Conservation (phyloP, 2,797 vertebrate genomes). For the Chelon labrosus region DNA sequence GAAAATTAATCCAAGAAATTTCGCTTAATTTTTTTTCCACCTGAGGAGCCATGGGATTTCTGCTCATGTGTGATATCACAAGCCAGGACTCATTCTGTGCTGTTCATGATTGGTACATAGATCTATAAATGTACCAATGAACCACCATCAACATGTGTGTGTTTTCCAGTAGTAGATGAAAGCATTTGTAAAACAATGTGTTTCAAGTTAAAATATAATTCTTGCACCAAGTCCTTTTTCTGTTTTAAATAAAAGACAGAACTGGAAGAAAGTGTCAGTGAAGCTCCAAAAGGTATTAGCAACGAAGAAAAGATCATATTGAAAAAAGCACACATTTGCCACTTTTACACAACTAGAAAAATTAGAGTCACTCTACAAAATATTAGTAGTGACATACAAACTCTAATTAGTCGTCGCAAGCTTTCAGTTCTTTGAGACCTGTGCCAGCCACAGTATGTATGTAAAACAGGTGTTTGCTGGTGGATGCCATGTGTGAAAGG, state of each 20-base stretch:
- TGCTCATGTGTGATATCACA: conserved; percentile 93
- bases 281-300: too few relatives aligned
- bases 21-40: too few relatives aligned
- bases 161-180: background rate
- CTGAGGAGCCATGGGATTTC: conserved; percentile 94
- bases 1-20: too few relatives aligned
- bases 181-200: background rate
- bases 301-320: too few relatives aligned
- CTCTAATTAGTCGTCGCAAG: conserved; percentile 69
- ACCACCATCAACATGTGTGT: background rate
- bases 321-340: too few relatives aligned
- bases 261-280: background rate
- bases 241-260: background rate
- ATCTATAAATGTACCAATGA: background rate
- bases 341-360: too few relatives aligned
- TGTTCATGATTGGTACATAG: conserved; percentile 92
- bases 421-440: conserved; percentile 93
- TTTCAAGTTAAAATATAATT: background rate
- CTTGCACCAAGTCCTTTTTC: background rate
- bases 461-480: conserved; percentile 94
- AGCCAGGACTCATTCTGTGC: conserved; percentile 91
- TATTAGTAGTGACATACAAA: too few relatives aligned
- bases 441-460: conserved; percentile 90
- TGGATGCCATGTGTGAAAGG: conserved; percentile 92
- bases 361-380: too few relatives aligned